Conservation (phyloP, 2,797 vertebrate genomes). For the Amniataba percoides region DNA sequence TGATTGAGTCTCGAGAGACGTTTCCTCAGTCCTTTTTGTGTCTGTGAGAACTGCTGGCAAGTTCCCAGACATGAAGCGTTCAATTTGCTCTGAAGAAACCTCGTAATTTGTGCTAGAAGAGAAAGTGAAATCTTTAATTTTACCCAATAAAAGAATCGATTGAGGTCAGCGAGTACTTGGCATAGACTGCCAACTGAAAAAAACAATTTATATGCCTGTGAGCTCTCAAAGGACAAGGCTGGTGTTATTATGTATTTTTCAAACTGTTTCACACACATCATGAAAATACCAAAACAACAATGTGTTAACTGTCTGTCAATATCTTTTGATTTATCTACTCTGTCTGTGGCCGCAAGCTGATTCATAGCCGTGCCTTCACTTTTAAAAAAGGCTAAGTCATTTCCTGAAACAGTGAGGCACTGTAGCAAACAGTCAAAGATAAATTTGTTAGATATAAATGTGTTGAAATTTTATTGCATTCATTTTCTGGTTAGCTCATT, state of each 20-base stretch:
- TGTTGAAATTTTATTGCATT: no score
- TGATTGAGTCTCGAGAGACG: conserved; percentile 32
- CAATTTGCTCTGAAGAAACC: conserved; percentile 32
- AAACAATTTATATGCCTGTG: conserved; percentile 9
- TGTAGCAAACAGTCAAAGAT: neutral
- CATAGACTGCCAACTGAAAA: conserved; percentile 15
- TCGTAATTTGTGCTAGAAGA: conserved; percentile 32
- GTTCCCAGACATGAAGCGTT: conserved; percentile 39
- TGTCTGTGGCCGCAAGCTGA: neutral
- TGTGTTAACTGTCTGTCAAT: neutral
- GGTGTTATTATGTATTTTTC: neutral
- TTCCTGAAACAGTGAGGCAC: neutral
- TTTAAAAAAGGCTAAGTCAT: neutral
- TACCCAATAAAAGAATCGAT: conserved; percentile 42
- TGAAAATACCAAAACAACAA: neutral
- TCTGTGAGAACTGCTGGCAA: conserved; percentile 42
- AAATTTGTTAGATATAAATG: no score
- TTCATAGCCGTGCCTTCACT: neutral
- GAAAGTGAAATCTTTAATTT: conserved; percentile 45
- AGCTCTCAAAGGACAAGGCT: neutral
- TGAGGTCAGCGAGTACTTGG: conserved; percentile 40
- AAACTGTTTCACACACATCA: neutral
- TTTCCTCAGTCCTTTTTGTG: conserved; percentile 25
- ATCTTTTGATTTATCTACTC: neutral
- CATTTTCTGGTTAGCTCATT: no score